Base-by-base conservation (phyloP, 2,888 invertebrate genomes). In the Heliconius aoede region DNA sequence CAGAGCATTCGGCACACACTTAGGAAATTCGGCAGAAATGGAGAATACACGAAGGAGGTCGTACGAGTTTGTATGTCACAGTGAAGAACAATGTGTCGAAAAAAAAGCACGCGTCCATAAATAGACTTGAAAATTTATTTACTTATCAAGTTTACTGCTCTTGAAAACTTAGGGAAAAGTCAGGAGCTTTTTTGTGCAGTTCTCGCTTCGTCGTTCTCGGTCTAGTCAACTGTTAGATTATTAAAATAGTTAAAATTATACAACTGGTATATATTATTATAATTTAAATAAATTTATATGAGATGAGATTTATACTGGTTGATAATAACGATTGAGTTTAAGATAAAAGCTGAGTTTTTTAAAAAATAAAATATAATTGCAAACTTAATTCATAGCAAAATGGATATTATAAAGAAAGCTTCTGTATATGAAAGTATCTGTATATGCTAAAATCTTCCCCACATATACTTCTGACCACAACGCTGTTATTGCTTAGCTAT, bases 71-170 rank as follows among this genome's bases (percentile, higher is more conserved):
- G 55, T 30, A 51, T 13, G 3, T 28, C n/a, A 11, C 5, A 21
- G 21, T 28, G 4, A 28, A 68, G 18, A 8, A 40, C 3, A 51
- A 28, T 13, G 24, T 28, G 68, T 51, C 40, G n/a, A n/a, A 28
- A 68, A 68, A 46, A 65, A 24, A 28, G 18, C 13, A 55, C n/a
- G 28, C 28, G 13, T 32, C 11, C n/a, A 24, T 65, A 36, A 65
- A 69, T 13, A 15, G 51, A 30, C n/a, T 51, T 51, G 51, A n/a
- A n/a, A 30, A 11, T 68, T 73, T 76, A 74, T 68, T 72, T 75
- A 73, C 78, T 78, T 46, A n/a, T 18, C 55, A 78, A 78, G 72
- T 78, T 75, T 72, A 60, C 61, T 30, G 62, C 67, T 68, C 55
- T 18, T 28, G 67, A 78, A 73, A 76, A 69, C 21, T 26, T 62